These are phyloP conservation scores for Porites divaricata DNA, from an alignment of 92 coral and sea anemone species.

Conservation along the genomic window DNA sequence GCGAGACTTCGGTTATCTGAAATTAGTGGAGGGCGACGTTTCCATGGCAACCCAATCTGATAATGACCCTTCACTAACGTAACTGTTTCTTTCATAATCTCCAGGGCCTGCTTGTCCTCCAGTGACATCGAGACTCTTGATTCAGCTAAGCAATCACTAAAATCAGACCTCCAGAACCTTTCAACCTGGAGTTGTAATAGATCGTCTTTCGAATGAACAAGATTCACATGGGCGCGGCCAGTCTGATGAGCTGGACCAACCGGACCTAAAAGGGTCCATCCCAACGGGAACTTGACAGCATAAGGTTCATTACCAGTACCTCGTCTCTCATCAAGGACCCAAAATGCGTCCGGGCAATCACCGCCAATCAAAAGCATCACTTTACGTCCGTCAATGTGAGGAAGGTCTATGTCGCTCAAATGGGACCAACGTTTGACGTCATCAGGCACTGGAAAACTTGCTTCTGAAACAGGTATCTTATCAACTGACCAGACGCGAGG, in stretches of 20 bases:
- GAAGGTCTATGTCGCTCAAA: not conserved
- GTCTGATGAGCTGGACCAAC: not conserved
- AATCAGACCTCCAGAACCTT: not conserved
- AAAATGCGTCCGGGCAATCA: not conserved
- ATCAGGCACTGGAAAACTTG: not conserved
- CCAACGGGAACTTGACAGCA: not conserved
- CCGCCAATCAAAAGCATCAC: not conserved
- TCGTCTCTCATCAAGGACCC: not conserved
- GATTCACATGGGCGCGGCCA: not conserved
- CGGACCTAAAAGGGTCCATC: not conserved
- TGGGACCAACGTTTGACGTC: not conserved
- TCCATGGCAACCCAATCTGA: conserved; percentile 20
- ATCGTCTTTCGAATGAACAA: not conserved
- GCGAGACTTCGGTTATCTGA: not conserved
- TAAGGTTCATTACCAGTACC: not conserved
- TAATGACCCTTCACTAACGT: not conserved
- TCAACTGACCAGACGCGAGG: conserved; percentile 4
- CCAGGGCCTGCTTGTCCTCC: not conserved
- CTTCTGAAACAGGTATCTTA: not conserved
- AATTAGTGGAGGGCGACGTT: not conserved
- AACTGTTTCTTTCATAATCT: not conserved
- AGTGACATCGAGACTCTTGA: not conserved
- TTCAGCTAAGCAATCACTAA: not conserved
- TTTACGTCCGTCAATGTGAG: not conserved
- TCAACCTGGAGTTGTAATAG: not conserved